phyloP scores from a whole-genome alignment of 2,113 vertebrate species.

The Macrotis lagotis region DNA sequence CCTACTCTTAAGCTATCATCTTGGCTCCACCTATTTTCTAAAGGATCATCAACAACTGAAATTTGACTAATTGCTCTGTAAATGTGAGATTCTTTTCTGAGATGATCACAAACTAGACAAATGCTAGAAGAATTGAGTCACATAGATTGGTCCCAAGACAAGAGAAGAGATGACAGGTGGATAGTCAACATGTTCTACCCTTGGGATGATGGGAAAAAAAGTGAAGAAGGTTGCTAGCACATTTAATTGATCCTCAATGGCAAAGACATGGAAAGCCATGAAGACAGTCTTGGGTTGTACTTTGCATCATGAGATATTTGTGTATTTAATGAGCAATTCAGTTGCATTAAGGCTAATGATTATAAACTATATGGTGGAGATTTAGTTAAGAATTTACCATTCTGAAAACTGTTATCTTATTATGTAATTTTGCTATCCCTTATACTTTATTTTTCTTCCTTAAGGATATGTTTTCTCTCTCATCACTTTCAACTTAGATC shows the following conservation, averaged over 20 bases:
- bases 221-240: neutral
- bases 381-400: neutral
- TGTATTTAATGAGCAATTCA: neutral
- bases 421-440: too few relatives aligned
- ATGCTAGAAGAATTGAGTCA: too few relatives aligned
- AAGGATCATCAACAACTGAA: neutral
- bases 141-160: too few relatives aligned
- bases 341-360: neutral
- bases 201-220: neutral
- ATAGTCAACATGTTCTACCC: too few relatives aligned
- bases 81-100: neutral
- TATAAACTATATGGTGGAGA: neutral
- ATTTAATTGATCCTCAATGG: neutral
- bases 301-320: neutral
- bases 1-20: too few relatives aligned
- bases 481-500: too few relatives aligned
- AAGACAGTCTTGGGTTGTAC: neutral
- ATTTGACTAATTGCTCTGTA: neutral
- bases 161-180: too few relatives aligned
- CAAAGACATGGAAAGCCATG: neutral
- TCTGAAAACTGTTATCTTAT: too few relatives aligned
- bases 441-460: too few relatives aligned
- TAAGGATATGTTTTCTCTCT: too few relatives aligned
- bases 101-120: too few relatives aligned
- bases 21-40: too few relatives aligned